These are phyloP conservation scores for Taenioides sp. DNA, from an alignment of 2,797 vertebrate species.

Conservation along the genomic window DNA sequence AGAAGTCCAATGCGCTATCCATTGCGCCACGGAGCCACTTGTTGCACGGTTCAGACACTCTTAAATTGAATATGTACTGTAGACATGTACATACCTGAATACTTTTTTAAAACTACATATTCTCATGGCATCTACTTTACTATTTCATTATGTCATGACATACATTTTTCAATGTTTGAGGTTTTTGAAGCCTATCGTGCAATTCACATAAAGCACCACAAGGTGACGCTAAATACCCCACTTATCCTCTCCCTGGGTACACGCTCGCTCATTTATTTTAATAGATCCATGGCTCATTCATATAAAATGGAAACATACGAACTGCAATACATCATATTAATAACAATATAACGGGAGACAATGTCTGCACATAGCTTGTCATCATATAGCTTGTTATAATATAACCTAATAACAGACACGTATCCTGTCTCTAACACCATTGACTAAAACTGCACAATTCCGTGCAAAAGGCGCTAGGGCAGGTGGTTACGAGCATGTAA, in stretches of 20 bases:
- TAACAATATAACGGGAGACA: not conserved
- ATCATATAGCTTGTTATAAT: too few species aligned
- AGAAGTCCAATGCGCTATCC: constrained; percentile 96
- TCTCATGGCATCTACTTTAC: not conserved
- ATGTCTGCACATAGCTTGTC: not conserved
- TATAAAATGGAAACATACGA: not conserved
- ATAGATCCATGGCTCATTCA: not conserved
- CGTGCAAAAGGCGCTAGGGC: not conserved
- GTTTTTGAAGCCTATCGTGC: not conserved
- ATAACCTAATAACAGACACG: too few species aligned
- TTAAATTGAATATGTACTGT: too few species aligned
- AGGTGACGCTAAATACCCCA: constrained; percentile 11
- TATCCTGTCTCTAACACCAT: too few species aligned
- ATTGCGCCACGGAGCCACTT: constrained; percentile 94
- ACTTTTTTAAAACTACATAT: not conserved
- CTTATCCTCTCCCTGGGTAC: not conserved
- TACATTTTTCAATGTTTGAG: not conserved
- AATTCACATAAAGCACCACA: constrained; percentile 1
- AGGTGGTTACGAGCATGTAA: not conserved
- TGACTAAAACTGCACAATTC: not conserved
- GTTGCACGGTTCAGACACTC: constrained; percentile 54
- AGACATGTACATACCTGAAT: not conserved
- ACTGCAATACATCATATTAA: not conserved
- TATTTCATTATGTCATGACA: not conserved
- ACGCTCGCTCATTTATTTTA: too few species aligned